Base-by-base conservation (phyloP, 2,888 invertebrate genomes). In the Clunio marinus region DNA sequence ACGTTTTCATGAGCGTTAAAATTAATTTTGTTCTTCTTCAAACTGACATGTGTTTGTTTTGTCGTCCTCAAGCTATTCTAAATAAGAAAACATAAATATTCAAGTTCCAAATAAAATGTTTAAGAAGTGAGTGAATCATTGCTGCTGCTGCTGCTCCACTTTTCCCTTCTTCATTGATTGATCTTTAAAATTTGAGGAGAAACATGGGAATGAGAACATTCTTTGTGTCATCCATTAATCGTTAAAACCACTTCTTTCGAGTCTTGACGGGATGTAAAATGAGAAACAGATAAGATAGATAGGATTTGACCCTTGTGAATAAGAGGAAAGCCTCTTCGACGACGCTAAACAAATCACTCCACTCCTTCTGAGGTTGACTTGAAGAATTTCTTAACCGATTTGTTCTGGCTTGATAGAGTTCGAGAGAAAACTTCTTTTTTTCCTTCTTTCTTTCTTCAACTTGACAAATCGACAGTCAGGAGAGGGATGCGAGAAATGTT, bases 381-480 rank as follows among this genome's bases (percentile, higher is more conserved):
- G 4, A 20, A 10, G 51, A 51, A 51, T 17, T 5, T 28, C 32
- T 58, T 17, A 28, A 28, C 15, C 25, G 58, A 58, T 58, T 58
- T 58, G 58, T 58, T 28, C 58, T 57, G 55, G 41, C 15, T n/a
- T 24, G 55, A 57, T 57, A 57, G 25, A 57, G 32, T n/a, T n/a
- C n/a, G n/a, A 58, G 20, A 57, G n/a, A 57, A 2, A 2, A 10
- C 3, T 20, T 4, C 20, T 46, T 46, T 32, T 32, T 32, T 32
- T 32, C 10, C 10, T 41, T 51, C 17, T 20, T 20, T 51, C 22
- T 45, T 15, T 5, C n/a, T 10, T 41, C n/a, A 10, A 32, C 17
- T 58, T 58, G 58, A 58, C 58, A 58, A 58, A 58, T 58, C 58
- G 58, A 28, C 58, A 28, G 17, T 7, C 32, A 46, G 46, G 46